Conservation (phyloP, 2,888 invertebrate genomes). For the Spialia ferax region DNA sequence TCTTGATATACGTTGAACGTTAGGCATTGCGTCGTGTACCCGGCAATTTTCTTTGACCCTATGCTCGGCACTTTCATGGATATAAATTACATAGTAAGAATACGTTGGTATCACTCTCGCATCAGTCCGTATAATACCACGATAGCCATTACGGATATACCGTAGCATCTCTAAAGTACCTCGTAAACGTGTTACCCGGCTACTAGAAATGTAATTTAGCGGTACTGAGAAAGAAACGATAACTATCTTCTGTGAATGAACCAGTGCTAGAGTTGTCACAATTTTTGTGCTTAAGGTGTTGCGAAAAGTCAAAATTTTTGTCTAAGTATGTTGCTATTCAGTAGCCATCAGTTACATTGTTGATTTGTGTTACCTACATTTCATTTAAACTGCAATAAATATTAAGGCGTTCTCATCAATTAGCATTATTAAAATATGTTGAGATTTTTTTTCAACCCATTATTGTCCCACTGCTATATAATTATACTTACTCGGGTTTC, state of each 20-base stretch:
- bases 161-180: slow-evolving; percentile 81
- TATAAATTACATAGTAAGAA: slow-evolving; percentile 79
- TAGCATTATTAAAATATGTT: too few relatives aligned
- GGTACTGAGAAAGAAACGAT: slow-evolving; percentile 82
- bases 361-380: too few relatives aligned
- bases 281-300: slow-evolving; percentile 79
- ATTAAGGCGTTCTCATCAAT: too few relatives aligned
- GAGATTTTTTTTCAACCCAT: too few relatives aligned
- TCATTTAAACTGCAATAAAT: too few relatives aligned
- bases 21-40: slow-evolving; percentile 63
- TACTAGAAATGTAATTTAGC: slow-evolving; percentile 85
- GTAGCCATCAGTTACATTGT: neutral
- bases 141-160: slow-evolving; percentile 82
- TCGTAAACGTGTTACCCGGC: slow-evolving; percentile 83
- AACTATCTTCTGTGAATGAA: slow-evolving; percentile 79
- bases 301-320: slow-evolving; percentile 61
- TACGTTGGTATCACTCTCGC: slow-evolving; percentile 76
- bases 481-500: too few relatives aligned
- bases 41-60: slow-evolving; percentile 79
- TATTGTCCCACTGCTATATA: too few relatives aligned
- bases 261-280: slow-evolving; percentile 71
- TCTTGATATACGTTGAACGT: slow-evolving; percentile 69
- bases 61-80: slow-evolving; percentile 68
- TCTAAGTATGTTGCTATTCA: neutral
- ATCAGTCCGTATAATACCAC: slow-evolving; percentile 83